phyloP scores from a whole-genome alignment of 2,797 vertebrate genomes.

The Sebastes diploproa region DNA sequence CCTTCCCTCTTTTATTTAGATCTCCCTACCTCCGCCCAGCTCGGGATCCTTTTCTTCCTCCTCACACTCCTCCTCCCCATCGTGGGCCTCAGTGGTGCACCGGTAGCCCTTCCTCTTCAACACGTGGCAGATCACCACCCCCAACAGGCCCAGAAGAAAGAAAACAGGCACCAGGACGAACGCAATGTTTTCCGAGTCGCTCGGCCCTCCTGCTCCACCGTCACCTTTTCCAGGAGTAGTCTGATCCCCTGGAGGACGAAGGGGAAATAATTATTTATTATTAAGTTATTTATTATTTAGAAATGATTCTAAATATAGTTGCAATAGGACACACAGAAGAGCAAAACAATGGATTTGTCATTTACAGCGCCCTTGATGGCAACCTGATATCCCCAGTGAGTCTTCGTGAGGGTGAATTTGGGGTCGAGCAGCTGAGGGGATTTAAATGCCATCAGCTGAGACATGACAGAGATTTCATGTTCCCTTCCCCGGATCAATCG shows the following conservation, averaged over 20 bases:
- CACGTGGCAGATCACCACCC: conserved; percentile 93
- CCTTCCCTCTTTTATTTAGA: background rate
- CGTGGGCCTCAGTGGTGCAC: conserved; percentile 91
- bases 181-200: conserved; percentile 80
- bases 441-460: conserved; percentile 32
- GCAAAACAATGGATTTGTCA: background rate
- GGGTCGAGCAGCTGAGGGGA: conserved; percentile 48
- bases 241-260: conserved; percentile 6
- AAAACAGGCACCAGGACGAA: conserved; percentile 90
- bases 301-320: background rate
- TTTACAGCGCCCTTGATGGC: background rate
- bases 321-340: background rate
- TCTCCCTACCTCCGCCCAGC: conserved; percentile 61
- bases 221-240: rapidly evolving
- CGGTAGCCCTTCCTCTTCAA: conserved; percentile 96
- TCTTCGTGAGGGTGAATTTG: background rate
- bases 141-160: conserved; percentile 93
- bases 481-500: background rate
- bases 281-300: rapidly evolving
- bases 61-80: conserved; percentile 46
- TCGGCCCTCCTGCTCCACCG: rapidly evolving
- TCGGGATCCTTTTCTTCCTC: conserved; percentile 52
- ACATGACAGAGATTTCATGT: conserved; percentile 24
- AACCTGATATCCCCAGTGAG: conserved; percentile 7
- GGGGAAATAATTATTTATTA: background rate